These are phyloP conservation scores for Rafetus swinhoei DNA, from an alignment of 2,113 vertebrate genomes.

Conservation along the genomic window DNA sequence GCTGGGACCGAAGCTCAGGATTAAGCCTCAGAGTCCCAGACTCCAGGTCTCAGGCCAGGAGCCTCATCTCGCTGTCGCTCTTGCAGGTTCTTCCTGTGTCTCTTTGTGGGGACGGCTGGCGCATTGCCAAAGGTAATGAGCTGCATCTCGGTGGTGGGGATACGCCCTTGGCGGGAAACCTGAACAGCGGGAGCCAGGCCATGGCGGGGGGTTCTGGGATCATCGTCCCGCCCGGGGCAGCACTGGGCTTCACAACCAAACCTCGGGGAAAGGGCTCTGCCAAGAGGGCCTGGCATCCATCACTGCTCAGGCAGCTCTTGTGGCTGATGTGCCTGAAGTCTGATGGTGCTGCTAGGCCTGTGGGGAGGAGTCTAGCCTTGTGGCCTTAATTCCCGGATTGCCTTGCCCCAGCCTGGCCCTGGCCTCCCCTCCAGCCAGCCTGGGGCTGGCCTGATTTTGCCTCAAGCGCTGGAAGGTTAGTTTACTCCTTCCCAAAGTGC, in stretches of 20 bases:
- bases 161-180: not conserved
- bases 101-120: constrained; percentile 89
- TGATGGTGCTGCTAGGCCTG: too few relatives aligned
- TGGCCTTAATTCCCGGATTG: not conserved
- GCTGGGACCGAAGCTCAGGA: not conserved
- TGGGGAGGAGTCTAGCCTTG: not conserved
- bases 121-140: constrained; percentile 89
- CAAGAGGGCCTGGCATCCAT: not conserved
- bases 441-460: not conserved
- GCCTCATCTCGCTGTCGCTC: not conserved
- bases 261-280: not conserved
- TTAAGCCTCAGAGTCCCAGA: not conserved
- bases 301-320: not conserved
- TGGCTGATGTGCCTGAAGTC: not conserved
- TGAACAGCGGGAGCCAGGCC: not conserved
- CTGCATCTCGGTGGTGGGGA: not conserved
- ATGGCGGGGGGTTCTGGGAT: not conserved
- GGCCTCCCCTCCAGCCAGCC: not conserved
- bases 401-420: too few relatives aligned
- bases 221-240: not conserved
- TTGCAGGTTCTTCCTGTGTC: constrained; percentile 94
- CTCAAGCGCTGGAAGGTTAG: not conserved
- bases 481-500: not conserved
- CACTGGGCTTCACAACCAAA: not conserved
- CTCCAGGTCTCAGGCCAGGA: not conserved